phyloP scores from a whole-genome alignment of 2,888 invertebrate species.

The Glyphotaelius pellucidus region DNA sequence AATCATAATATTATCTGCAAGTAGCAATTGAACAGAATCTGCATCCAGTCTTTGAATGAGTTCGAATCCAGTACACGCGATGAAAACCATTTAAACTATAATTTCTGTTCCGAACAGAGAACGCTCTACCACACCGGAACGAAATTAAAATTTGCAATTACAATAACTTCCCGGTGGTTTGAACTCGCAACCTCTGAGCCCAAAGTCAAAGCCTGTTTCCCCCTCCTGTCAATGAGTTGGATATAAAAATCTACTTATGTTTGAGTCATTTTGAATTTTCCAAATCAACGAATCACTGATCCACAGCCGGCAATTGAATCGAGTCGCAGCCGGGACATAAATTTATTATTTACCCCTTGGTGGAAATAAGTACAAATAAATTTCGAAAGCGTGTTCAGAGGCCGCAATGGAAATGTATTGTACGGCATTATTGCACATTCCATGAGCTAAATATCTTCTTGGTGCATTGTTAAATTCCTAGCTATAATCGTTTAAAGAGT shows the following conservation, averaged over 20 bases:
- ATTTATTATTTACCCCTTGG: not conserved
- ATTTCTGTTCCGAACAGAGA: not conserved
- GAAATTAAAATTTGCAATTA: not conserved
- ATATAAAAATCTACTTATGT: not conserved
- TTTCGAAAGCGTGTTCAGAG: not conserved
- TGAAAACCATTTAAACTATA: not conserved
- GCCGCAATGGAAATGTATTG: conserved; percentile 11
- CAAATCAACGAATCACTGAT: not conserved
- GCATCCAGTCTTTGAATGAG: too few relatives aligned
- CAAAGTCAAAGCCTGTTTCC: not conserved
- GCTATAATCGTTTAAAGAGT: not conserved
- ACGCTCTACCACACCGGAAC: not conserved
- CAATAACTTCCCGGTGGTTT: not conserved
- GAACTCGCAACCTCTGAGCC: not conserved
- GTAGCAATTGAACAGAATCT: too few relatives aligned
- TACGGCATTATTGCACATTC: conserved; percentile 22
- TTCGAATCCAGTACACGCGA: not conserved
- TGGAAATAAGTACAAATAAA: not conserved
- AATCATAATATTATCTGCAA: not conserved
- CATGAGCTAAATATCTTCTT: not conserved
- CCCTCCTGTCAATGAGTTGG: not conserved
- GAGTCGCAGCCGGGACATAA: not conserved
- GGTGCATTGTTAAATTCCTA: not conserved
- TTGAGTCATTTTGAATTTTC: not conserved
- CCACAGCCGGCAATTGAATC: not conserved